Evolutionary conservation across 2,797 vertebrate genomes (phyloP), one percentile per base, ranked within the genome.

Genomic region (Melopsittacus undulatus): DNA sequence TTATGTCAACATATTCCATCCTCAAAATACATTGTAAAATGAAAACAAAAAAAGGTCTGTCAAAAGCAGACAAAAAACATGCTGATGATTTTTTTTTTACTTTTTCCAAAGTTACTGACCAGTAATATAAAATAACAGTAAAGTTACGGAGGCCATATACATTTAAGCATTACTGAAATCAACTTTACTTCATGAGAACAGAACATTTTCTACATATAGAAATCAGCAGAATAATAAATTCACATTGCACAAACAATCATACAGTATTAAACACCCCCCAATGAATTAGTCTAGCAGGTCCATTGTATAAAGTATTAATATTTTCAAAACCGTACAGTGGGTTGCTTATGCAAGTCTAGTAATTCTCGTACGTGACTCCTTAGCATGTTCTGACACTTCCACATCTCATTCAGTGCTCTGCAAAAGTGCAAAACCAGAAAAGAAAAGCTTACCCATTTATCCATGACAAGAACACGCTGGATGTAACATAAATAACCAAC

Each of bases 381-480:
- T 72, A 99, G 98, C 99, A 99, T 99, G 97, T 99, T 99, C 98
- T 99, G 99, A 98, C 99, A 99, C 97, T 99, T 99, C 99, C 99
- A 99, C 99, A 99, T 99, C 97, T 99, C 99, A 97, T 99, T 99
- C 93, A 99, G 97, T 57, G 99, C 99, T 98, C 99, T 99, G 96
- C 56, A 93, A 95, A 94, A 75, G 77, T 5, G 15, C 20, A 34
- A 83, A 87, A 95, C 17, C 30, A 92, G 56, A 83, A 54, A 64
- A 83, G 15, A 67, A 85, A 83, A 90, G 38, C 36, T 82, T 23
- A 61, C 34, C 70, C 24, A 38, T 68, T 84, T 30, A 32, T 42
- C 90, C 54, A 30, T 40, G 15, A 72, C 46, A 82, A 83, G 36
- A 83, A 80, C 11, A 38, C 1, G 11, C 6, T 29, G 7, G 13